A percentile compares a stretch with the other conserved stretches of the same genome.
Evolutionary conservation across 2,797 vertebrate genomes (phyloP).

Genomic region (Sebastes hubbsi): DNA sequence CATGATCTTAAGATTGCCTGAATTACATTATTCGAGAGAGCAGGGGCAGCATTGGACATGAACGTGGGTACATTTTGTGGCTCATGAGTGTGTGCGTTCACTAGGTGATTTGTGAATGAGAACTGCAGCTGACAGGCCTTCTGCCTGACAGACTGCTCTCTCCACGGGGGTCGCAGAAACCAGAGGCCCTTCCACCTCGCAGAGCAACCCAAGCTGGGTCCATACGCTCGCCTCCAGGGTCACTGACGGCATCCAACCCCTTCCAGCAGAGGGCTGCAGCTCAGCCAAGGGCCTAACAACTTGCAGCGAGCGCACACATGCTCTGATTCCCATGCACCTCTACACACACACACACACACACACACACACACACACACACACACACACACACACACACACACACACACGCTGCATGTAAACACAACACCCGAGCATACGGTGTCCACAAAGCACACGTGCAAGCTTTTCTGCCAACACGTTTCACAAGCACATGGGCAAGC

Average conservation of each 20-base stretch:
- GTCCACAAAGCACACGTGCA: slow-evolving; percentile 34
- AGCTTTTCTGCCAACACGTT: slow-evolving; percentile 31
- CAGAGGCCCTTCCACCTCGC: slow-evolving; percentile 59
- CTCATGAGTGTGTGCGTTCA: not conserved
- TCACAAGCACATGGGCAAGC: slow-evolving; percentile 13
- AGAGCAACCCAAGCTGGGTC: slow-evolving; percentile 53
- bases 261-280: slow-evolving; percentile 45
- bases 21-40: not conserved
- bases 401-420: slow-evolving; percentile 25
- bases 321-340: slow-evolving; percentile 44
- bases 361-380: not conserved
- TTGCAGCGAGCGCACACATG: slow-evolving; percentile 35
- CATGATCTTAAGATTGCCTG: not conserved
- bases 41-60: not conserved
- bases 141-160: slow-evolving; percentile 73
- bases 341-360: not conserved
- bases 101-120: slow-evolving; percentile 73
- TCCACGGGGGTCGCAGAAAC: slow-evolving; percentile 57
- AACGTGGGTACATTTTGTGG: not conserved
- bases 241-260: slow-evolving; percentile 64
- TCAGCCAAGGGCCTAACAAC: slow-evolving; percentile 43
- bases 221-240: slow-evolving; percentile 69
- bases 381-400: not conserved
- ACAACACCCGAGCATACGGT: slow-evolving; percentile 30
- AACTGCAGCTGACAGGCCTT: slow-evolving; percentile 67